Percentiles rank a stretch among this genome's conserved stretches.
Evolutionary conservation across 92 coral and sea anemone genomes (phyloP).

Genomic region (Nematostella vectensis): DNA sequence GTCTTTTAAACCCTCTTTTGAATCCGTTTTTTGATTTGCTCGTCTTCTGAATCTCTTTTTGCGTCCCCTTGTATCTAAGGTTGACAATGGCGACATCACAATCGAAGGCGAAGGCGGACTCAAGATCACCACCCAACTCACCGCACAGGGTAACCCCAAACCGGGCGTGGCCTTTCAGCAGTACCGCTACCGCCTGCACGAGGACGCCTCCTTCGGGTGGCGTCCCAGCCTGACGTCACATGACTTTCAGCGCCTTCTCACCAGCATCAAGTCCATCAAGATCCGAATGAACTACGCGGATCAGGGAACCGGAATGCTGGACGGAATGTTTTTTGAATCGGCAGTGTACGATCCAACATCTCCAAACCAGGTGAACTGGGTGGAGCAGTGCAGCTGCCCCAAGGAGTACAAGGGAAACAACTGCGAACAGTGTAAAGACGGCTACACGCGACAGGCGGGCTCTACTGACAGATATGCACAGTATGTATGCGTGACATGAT

Average conservation of each 20-base stretch:
- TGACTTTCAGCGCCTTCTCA: slow-evolving; percentile 77
- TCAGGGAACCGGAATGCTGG: slow-evolving; percentile 95
- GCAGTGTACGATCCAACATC: slow-evolving; percentile 57
- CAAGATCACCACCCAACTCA: slow-evolving; percentile 61
- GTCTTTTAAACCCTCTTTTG: too few relatives aligned
- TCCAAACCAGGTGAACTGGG: slow-evolving; percentile 71
- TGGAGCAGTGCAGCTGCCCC: slow-evolving; percentile 91
- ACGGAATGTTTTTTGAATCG: slow-evolving; percentile 77
- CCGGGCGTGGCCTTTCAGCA: slow-evolving; percentile 70
- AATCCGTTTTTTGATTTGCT: too few relatives aligned
- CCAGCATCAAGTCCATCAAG: slow-evolving; percentile 43
- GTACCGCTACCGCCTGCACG: slow-evolving; percentile 81
- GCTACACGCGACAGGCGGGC: slow-evolving; percentile 55
- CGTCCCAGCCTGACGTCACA: slow-evolving; percentile 65
- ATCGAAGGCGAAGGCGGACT: slow-evolving; percentile 63
- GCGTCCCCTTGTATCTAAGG: too few relatives aligned
- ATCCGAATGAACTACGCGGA: slow-evolving; percentile 88
- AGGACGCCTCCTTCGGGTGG: slow-evolving; percentile 88
- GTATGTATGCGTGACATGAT: slow-evolving; percentile 39
- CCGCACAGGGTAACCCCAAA: slow-evolving; percentile 59
- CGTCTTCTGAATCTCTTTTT: too few relatives aligned
- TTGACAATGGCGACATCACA: slow-evolving; percentile 50
- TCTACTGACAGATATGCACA: slow-evolving; percentile 51
- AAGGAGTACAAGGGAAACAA: slow-evolving; percentile 61
- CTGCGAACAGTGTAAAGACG: slow-evolving; percentile 79